Evolutionary conservation across 2,797 vertebrate genomes (phyloP), one percentile per base, ranked within the genome.

Genomic region (Poecilia picta): DNA sequence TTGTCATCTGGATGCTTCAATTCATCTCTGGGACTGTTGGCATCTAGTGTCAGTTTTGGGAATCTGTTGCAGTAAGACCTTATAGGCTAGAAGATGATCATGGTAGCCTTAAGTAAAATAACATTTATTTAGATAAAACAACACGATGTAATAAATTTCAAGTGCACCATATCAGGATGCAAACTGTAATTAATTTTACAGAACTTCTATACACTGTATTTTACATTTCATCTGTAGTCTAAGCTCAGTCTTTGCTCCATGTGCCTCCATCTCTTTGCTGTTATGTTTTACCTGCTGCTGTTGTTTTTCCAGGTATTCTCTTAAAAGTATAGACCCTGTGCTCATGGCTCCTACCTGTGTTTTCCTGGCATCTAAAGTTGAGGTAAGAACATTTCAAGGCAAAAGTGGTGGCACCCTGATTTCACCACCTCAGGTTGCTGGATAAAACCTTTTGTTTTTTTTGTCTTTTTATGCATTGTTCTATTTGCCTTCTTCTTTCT

Each of bases 281-380:
- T 70, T 1, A 0, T 28, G 39, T 2, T 5, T n/a, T 8, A 33
- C 6, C 3, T 41, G 3, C 4, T 31, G 3, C 66, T 2, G 8
- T 16, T 0, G 11, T 84, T 73, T 89, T 94, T 95, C 85, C 93
- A 99, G 98, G 91, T 99, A 99, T 94, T 99, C 98, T 86, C 92
- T 99, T 93, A 99, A 99, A 96, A 99, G 98, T 95, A 99, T 99
- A 92, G 98, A 99, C 95, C 98, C 98, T 76, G 98, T 99, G 80
- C 96, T 99, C 91, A 99, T 99, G 98, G 98, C 98, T 92, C 98
- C 98, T 78, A 99, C 98, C n/a, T 99, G 98, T 96, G 98, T 99
- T 87, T 99, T 99, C 95, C 95, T 99, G 93, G 98, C 98, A 92
- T 99, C 98, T 91, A 99, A 99, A 97, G 98, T 99, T 91, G 98